Evolutionary conservation across 2,113 vertebrate species (phyloP).

Genomic region (Pelmatolapia mariae): DNA sequence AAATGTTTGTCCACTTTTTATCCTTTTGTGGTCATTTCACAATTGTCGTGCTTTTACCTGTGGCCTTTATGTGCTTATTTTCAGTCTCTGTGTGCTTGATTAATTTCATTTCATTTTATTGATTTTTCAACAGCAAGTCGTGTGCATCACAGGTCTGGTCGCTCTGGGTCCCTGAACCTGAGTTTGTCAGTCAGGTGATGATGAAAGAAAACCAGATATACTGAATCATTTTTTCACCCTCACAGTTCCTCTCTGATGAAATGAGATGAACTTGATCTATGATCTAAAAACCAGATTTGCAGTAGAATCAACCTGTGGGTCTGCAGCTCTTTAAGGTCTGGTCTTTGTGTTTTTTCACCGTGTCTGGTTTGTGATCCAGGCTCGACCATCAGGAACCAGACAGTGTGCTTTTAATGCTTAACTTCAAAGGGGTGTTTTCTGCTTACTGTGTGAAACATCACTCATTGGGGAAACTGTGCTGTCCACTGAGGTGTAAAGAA

Average conservation of each 20-base stretch:
- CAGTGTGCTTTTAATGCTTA: neutral
- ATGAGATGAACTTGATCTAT: neutral
- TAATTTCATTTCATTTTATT: rapidly evolving
- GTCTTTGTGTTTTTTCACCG: rapidly evolving
- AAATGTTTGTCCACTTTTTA: neutral
- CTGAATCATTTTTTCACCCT: neutral
- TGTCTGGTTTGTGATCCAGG: neutral
- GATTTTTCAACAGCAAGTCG: neutral
- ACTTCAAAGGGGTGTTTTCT: neutral
- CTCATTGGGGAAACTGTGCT: neutral
- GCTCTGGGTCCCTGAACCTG: neutral
- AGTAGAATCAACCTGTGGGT: neutral
- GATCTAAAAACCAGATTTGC: neutral
- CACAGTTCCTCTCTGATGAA: neutral
- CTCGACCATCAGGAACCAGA: neutral
- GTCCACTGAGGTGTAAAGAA: neutral
- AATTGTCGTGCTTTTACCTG: rapidly evolving
- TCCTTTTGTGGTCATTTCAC: neutral
- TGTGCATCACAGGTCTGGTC: neutral
- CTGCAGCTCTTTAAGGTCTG: neutral
- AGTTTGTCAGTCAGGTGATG: neutral
- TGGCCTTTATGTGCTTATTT: neutral
- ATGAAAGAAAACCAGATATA: neutral
- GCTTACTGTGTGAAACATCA: neutral
- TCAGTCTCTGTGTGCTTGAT: neutral